Evolutionary conservation across 2,113 vertebrate genomes (phyloP).

Genomic region (Coregonus clupeaformis): DNA sequence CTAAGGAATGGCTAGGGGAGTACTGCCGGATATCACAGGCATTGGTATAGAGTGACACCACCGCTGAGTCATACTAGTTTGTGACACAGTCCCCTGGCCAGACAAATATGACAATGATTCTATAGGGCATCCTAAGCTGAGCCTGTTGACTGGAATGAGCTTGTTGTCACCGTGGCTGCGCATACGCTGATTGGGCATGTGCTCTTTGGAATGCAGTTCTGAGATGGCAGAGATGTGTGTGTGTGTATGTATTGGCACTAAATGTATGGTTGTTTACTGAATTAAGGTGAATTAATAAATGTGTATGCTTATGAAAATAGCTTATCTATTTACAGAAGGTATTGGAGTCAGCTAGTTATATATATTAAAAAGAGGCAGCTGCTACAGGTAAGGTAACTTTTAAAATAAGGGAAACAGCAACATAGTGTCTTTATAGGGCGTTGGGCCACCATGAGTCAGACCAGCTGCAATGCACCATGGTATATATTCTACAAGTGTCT

Average conservation of each 20-base stretch:
- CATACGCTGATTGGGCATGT: constrained; percentile 20
- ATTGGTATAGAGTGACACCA: too few species aligned
- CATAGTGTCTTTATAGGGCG: too few species aligned
- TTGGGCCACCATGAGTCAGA: too few species aligned
- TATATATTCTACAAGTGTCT: too few species aligned
- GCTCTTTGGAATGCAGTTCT: constrained; percentile 54
- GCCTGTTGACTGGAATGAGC: constrained; percentile 54
- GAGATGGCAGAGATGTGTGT: constrained; percentile 32
- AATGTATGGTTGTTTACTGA: constrained; percentile 22
- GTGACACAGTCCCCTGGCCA: constrained; percentile 43
- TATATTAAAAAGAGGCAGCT: too few species aligned
- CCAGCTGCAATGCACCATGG: too few species aligned
- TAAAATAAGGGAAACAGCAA: too few species aligned
- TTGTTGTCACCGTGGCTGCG: constrained; percentile 16
- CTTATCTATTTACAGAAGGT: too few species aligned
- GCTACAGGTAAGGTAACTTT: too few species aligned
- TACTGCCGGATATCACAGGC: too few species aligned
- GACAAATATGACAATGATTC: constrained; percentile 42
- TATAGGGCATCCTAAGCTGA: constrained; percentile 33
- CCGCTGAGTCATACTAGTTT: neutral
- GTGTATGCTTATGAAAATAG: too few species aligned
- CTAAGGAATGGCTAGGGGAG: too few species aligned
- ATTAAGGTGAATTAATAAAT: neutral
- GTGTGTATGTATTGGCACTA: constrained; percentile 32
- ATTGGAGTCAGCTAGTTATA: neutral